Base-by-base conservation (phyloP, 1,140 invertebrate species). In the Littorina saxatilis region DNA sequence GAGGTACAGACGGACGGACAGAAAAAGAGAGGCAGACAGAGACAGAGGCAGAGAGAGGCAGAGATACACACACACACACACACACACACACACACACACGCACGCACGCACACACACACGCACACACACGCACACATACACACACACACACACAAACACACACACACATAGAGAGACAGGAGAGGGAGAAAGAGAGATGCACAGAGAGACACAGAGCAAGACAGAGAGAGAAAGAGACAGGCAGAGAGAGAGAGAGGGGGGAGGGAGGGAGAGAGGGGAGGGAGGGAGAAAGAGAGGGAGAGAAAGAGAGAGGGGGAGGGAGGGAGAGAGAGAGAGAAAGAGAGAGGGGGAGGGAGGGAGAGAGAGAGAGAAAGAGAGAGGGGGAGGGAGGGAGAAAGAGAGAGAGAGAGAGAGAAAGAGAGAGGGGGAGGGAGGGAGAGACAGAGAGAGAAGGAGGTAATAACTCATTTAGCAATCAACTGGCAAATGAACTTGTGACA, bases 31-130 rank as follows among this genome's bases (percentile, higher is more conserved):
- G 20, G n/a, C n/a, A 29, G 20, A 61, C 7, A 29, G 20, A 61
- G 5, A 29, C 7, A 7, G 5, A 23, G 9, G n/a, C 58, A 61
- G 20, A 61, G 20, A 61, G 9, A 61, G n/a, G n/a, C n/a, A 29
- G 20, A 61, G 20, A 61, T 13, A 61, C 58, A 61, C 58, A 29
- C 58, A 29, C 58, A 29, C 58, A 29, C 58, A 61, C 58, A 29
- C 58, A 61, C 58, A 61, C 58, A 61, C 58, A 61, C 58, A 61
- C 58, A 61, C 58, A 61, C 58, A 61, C 58, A 61, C 58, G n/a
- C 58, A 61, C 58, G n/a, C 58, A 61, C 58, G n/a, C 58, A 61
- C 58, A 61, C 58, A 61, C 58, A 61, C 58, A 61, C 58, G n/a
- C 58, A 61, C 58, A 61, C 58, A 61, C 58, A 61, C 58, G n/a